Base-by-base conservation (phyloP, 2,797 vertebrate genomes). In the Craterocephalus amniculus region DNA sequence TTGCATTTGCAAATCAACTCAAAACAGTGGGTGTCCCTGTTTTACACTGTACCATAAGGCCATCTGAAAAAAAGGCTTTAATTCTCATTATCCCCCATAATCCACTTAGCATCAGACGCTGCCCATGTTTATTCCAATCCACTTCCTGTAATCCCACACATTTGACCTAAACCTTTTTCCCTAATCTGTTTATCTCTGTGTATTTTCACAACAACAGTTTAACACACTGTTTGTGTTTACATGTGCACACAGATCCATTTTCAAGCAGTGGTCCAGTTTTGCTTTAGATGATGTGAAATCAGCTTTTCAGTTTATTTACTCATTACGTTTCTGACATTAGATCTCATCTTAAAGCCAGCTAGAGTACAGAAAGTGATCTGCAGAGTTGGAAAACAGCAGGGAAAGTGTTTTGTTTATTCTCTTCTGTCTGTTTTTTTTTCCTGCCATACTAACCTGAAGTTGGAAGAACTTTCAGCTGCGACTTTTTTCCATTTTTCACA, bases 381-480 rank as follows among this genome's bases (percentile, higher is more conserved):
- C 51, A 49, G 58, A 48, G 59, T 55, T 63, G 81, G 58, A 74
- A 72, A 71, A 52, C 22, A 32, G 35, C 9, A 40, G 40, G 49
- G 57, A 67, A 74, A 57, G 52, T 36, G 29, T 4, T 55, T 61
- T 24, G 24, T 22, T 59, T 54, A 45, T 54, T 49, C 36, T 65
- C 69, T 69, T 71, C 66, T 59, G 18, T 45, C 40, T 4, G 16
- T 7, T 45, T n/a, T 49, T 49, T 54, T 54, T 54, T 45, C 59
- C 67, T 72, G 73, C 65, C 61, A 72, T 54, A 81, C 69, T 48
- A 76, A 89, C 80, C 61, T 79, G 75, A 58, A 81, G 75, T 73
- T 49, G 56, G 54, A 64, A 51, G 63, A 74, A 70, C 49, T 75
- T 52, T 6, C 76, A 84, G 83, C 83, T 83, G 79, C 75, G 83